These are phyloP conservation scores for Malacoraja senta DNA, from an alignment of 2,797 vertebrate species.

Conservation along the genomic window DNA sequence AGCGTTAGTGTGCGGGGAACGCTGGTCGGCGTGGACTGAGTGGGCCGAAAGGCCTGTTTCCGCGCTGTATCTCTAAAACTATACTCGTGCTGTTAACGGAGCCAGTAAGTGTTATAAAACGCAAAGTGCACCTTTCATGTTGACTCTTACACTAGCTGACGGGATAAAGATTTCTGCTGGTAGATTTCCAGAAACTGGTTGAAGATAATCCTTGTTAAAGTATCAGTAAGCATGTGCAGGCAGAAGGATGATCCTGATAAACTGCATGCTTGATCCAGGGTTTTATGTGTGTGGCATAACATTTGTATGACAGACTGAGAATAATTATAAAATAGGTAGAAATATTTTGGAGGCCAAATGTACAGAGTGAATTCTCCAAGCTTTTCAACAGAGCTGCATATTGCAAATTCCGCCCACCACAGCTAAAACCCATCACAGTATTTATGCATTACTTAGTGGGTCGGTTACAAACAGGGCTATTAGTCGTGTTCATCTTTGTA, in stretches of 20 bases:
- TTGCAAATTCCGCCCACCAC: background rate
- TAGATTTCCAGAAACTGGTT: background rate
- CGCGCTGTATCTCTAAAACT: too few species aligned
- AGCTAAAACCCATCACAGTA: background rate
- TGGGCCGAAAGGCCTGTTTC: too few species aligned
- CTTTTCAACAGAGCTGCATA: background rate
- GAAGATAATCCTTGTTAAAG: background rate
- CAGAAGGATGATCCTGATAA: background rate
- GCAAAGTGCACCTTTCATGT: too few species aligned
- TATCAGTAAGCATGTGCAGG: background rate
- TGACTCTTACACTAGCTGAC: background rate
- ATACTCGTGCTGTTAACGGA: background rate
- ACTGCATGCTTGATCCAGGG: constrained; percentile 3
- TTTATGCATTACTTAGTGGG: background rate
- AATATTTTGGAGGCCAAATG: background rate
- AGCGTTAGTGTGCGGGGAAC: too few species aligned
- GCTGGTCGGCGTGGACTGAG: too few species aligned
- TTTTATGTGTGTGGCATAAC: background rate
- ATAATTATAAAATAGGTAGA: background rate
- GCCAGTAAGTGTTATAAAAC: background rate
- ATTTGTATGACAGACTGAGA: background rate
- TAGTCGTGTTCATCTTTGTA: background rate
- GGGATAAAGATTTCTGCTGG: background rate
- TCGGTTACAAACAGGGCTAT: background rate
- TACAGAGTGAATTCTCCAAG: background rate